Conservation (phyloP, 2,797 vertebrate species). For the Premnoplex brunnescens region DNA sequence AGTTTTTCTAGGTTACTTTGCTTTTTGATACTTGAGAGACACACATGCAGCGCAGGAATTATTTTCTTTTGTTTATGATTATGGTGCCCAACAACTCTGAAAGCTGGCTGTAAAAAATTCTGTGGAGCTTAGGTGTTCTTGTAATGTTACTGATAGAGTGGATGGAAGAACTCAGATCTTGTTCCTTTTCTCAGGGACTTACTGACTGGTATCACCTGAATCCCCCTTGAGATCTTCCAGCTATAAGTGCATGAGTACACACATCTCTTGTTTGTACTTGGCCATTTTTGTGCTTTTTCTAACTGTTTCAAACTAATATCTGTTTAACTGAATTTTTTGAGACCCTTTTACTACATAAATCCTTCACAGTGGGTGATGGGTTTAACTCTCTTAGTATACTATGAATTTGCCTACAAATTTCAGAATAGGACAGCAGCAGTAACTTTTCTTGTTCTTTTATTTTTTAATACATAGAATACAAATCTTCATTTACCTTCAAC, state of each 20-base stretch:
- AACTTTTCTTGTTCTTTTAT: background rate
- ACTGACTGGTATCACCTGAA: background rate
- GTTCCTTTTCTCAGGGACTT: background rate
- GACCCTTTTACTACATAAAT: background rate
- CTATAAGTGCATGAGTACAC: background rate
- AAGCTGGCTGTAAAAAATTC: background rate
- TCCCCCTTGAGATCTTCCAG: background rate
- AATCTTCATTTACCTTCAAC: background rate
- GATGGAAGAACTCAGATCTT: background rate
- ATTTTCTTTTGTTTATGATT: background rate
- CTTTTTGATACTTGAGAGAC: background rate
- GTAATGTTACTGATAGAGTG: background rate
- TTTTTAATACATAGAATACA: background rate
- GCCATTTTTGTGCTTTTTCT: background rate
- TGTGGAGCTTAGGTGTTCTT: background rate
- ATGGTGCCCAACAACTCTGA: background rate
- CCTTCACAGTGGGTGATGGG: background rate
- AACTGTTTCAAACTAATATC: background rate
- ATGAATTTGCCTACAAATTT: background rate
- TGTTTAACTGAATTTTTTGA: background rate
- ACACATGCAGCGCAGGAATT: background rate
- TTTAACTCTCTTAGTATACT: background rate
- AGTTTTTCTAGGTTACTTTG: background rate
- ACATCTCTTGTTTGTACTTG: background rate
- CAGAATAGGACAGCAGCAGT: background rate